These are phyloP conservation scores for Entomobrya multifasciata DNA, from an alignment of 2,888 invertebrate genomes.

Conservation along the genomic window DNA sequence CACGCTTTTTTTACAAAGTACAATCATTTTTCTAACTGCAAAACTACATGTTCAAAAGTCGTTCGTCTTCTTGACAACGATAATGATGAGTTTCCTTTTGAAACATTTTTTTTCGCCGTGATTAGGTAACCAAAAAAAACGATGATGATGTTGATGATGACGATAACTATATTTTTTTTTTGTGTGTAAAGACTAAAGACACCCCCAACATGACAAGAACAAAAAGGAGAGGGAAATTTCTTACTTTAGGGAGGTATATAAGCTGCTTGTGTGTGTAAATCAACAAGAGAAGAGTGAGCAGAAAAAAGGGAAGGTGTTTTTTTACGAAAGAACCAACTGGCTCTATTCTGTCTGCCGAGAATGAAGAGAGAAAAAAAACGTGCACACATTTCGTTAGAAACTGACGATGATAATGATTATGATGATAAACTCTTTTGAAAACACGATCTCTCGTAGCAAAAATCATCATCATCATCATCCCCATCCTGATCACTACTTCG, in stretches of 20 bases:
- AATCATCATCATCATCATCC: slow-evolving; percentile 6
- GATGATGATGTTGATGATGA: slow-evolving; percentile 23
- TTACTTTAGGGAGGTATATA: neutral
- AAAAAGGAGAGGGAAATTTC: slow-evolving; percentile 11
- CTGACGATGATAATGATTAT: slow-evolving; percentile 17
- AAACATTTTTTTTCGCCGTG: neutral
- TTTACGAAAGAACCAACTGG: slow-evolving; percentile 19
- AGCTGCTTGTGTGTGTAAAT: too few species aligned
- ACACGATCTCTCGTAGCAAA: slow-evolving; percentile 39
- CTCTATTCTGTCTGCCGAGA: slow-evolving; percentile 49
- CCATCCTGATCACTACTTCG: slow-evolving; percentile 29
- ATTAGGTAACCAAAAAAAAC: slow-evolving; percentile 21
- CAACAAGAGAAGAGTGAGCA: too few species aligned
- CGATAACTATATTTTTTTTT: neutral
- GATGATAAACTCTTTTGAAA: slow-evolving; percentile 5
- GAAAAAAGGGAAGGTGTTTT: too few species aligned
- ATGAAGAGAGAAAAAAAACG: neutral
- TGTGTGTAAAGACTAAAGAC: too few species aligned
- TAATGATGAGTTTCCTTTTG: slow-evolving; percentile 36
- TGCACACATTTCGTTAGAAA: slow-evolving; percentile 31
- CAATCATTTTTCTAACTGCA: slow-evolving; percentile 4
- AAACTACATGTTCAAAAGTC: neutral
- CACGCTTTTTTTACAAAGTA: neutral
- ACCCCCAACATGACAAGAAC: slow-evolving; percentile 4
- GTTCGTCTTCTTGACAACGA: neutral